Evolutionary conservation across 2,888 invertebrate genomes (phyloP).

Genomic region (Euzetes globulus): DNA sequence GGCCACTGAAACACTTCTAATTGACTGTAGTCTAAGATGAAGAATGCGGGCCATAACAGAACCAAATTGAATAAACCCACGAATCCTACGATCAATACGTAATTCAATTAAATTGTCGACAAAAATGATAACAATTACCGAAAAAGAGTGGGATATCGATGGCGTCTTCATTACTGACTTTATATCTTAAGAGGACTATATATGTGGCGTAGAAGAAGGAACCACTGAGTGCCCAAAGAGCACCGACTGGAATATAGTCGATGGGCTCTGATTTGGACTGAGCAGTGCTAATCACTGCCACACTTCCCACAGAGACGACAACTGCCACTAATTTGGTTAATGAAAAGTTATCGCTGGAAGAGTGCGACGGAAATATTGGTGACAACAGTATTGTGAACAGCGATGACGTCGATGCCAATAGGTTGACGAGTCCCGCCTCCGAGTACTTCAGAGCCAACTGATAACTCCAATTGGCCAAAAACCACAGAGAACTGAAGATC

Average conservation of each 20-base stretch:
- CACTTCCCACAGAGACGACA: constrained; percentile 42
- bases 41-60: constrained; percentile 80
- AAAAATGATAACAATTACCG: constrained; percentile 54
- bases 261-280: neutral
- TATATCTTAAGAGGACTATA: constrained; percentile 69
- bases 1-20: constrained; percentile 81
- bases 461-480: constrained; percentile 84
- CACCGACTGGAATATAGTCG: constrained; percentile 60
- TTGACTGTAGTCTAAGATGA: constrained; percentile 67
- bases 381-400: constrained; percentile 81
- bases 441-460: constrained; percentile 77
- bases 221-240: constrained; percentile 71
- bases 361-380: constrained; percentile 71
- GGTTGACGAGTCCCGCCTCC: constrained; percentile 75
- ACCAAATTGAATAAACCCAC: constrained; percentile 85
- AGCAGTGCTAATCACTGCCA: constrained; percentile 12
- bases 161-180: constrained; percentile 83
- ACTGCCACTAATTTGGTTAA: constrained; percentile 76
- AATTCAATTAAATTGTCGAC: constrained; percentile 33
- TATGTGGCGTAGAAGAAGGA: constrained; percentile 85
- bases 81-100: constrained; percentile 58
- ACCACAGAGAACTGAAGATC: constrained; percentile 86
- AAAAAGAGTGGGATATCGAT: constrained; percentile 92
- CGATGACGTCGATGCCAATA: constrained; percentile 78
- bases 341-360: constrained; percentile 69